These are phyloP conservation scores for Magallana nippona DNA, from an alignment of 2,888 invertebrate genomes.

Conservation along the genomic window DNA sequence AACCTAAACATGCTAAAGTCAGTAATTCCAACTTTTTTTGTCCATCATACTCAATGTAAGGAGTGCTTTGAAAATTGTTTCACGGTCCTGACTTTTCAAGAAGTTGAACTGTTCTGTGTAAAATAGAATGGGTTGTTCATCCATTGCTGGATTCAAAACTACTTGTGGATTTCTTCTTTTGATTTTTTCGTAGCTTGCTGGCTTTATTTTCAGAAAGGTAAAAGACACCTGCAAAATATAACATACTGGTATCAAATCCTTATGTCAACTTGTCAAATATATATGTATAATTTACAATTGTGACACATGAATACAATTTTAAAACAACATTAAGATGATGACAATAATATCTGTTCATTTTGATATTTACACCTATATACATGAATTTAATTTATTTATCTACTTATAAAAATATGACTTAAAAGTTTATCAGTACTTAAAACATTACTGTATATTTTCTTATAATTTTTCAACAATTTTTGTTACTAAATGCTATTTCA, in stretches of 20 bases:
- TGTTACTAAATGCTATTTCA: background rate
- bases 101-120: slow-evolving; percentile 1
- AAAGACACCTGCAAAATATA: background rate
- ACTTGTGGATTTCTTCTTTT: background rate
- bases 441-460: too few species aligned
- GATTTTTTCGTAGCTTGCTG: slow-evolving; percentile 5
- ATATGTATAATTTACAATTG: too few species aligned
- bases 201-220: slow-evolving; percentile 14
- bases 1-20: background rate
- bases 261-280: too few species aligned
- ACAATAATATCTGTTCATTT: too few species aligned
- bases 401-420: too few species aligned
- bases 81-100: background rate
- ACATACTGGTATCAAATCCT: background rate
- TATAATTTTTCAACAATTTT: too few species aligned
- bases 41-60: background rate
- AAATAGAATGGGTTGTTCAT: slow-evolving; percentile 7
- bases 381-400: too few species aligned
- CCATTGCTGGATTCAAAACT: background rate
- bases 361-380: too few species aligned
- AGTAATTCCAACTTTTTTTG: background rate
- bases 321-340: too few species aligned
- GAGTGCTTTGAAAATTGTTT: slow-evolving; percentile 17
- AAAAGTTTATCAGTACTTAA: too few species aligned
- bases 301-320: too few species aligned